Conservation (phyloP, 2,113 vertebrate species). For the Triplophysa rosa region DNA sequence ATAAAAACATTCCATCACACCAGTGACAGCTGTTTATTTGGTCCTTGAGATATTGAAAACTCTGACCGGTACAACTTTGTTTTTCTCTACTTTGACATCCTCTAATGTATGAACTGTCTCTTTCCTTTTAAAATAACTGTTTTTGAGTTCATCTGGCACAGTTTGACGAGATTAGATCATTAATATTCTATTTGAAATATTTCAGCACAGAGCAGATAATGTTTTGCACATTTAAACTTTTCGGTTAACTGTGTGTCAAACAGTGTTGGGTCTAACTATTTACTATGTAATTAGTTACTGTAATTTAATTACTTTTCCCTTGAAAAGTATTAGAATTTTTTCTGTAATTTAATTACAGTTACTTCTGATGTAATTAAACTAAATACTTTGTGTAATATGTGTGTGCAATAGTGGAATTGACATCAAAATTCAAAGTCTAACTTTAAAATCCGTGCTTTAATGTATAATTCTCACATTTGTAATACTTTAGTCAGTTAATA, state of each 20-base stretch:
- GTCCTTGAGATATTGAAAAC: not conserved
- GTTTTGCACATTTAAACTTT: not conserved
- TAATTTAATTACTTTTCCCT: too few relatives aligned
- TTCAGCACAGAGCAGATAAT: not conserved
- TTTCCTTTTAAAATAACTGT: not conserved
- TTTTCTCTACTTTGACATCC: not conserved
- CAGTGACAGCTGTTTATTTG: not conserved
- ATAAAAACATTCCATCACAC: not conserved
- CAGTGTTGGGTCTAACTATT: too few relatives aligned
- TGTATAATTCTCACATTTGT: too few relatives aligned
- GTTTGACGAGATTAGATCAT: conserved; percentile 18
- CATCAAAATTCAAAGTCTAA: too few relatives aligned
- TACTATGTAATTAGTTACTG: too few relatives aligned
- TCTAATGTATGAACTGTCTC: conserved; percentile 12
- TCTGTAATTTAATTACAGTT: too few relatives aligned
- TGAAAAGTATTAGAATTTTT: too few relatives aligned
- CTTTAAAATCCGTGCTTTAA: too few relatives aligned
- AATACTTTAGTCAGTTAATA: too few relatives aligned
- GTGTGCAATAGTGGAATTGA: too few relatives aligned
- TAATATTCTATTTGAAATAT: conserved; percentile 29
- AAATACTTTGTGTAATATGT: too few relatives aligned
- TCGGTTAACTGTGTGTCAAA: not conserved
- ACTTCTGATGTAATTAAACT: too few relatives aligned
- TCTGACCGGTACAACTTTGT: not conserved
- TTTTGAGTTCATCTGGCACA: conserved; percentile 8